Evolutionary conservation across 1,140 invertebrate species (phyloP).

Genomic region (Alviniconcha marisindica): DNA sequence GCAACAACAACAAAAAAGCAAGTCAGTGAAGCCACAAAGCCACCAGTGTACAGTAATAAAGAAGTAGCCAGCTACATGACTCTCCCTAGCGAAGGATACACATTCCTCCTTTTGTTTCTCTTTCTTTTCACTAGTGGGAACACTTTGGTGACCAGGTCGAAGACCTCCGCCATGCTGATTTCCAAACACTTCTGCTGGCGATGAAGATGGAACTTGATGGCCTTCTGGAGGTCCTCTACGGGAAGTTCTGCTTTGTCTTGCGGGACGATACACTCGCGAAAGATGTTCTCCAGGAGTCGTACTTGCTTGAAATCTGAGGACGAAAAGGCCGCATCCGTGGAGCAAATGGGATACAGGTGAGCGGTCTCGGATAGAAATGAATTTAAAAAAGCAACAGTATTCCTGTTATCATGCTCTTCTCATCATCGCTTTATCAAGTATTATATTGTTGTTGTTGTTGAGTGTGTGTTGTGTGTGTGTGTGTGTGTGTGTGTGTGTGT

Average conservation of each 20-base stretch:
- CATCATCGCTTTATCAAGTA: no score
- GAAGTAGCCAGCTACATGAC: no score
- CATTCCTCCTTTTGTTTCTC: slow-evolving; percentile 20
- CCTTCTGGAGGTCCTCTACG: slow-evolving; percentile 4
- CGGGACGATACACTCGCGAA: background rate
- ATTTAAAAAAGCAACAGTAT: no score
- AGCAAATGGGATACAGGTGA: no score
- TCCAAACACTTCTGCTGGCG: background rate
- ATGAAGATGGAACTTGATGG: background rate
- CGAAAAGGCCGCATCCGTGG: background rate
- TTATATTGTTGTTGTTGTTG: no score
- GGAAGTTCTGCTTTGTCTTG: background rate
- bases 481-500: no score
- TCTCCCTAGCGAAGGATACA: slow-evolving; percentile 7
- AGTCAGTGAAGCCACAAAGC: no score
- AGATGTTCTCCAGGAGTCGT: slow-evolving; percentile 7
- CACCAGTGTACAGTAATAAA: no score
- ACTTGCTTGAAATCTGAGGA: background rate
- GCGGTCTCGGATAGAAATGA: no score
- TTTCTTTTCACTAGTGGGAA: background rate
- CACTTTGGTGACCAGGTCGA: background rate
- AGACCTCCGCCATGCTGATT: background rate
- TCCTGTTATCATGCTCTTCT: no score
- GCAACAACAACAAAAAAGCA: no score
- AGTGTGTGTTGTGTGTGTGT: no score